These are phyloP conservation scores for Bombus impatiens DNA, from an alignment of 1,140 invertebrate genomes.

Conservation along the genomic window DNA sequence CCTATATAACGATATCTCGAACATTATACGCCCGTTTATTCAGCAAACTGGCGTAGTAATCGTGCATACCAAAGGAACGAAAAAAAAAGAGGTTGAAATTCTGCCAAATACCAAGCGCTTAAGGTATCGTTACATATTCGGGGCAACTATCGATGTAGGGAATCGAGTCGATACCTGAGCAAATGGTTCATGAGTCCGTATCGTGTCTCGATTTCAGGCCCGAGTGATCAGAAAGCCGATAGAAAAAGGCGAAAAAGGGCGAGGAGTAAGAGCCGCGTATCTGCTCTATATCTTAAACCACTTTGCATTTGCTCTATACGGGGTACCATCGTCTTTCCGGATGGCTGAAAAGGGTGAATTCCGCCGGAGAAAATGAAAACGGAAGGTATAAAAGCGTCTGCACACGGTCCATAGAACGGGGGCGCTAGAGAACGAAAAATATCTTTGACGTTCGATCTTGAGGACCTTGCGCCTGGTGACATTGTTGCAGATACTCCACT, in stretches of 20 bases:
- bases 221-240: constrained; percentile 39
- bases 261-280: neutral
- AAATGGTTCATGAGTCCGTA: constrained; percentile 27
- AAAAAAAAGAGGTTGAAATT: constrained; percentile 15
- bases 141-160: neutral
- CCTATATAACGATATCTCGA: neutral
- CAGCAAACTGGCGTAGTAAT: constrained; percentile 3
- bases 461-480: neutral
- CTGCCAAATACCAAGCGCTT: constrained; percentile 28
- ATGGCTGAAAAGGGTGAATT: constrained; percentile 4
- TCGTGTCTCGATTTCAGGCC: constrained; percentile 47
- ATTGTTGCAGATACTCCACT: neutral
- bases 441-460: constrained; percentile 45
- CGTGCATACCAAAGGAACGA: neutral
- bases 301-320: constrained; percentile 4
- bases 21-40: constrained; percentile 20
- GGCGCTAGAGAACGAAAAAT: constrained; percentile 9
- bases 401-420: neutral
- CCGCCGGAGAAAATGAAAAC: constrained; percentile 27
- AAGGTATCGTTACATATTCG: constrained; percentile 28
- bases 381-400: constrained; percentile 30
- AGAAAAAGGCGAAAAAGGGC: neutral
- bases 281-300: constrained; percentile 30
- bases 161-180: constrained; percentile 10
- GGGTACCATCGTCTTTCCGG: neutral